Base-by-base conservation (phyloP, 1,140 invertebrate species). In the Cotesia chilonis region DNA sequence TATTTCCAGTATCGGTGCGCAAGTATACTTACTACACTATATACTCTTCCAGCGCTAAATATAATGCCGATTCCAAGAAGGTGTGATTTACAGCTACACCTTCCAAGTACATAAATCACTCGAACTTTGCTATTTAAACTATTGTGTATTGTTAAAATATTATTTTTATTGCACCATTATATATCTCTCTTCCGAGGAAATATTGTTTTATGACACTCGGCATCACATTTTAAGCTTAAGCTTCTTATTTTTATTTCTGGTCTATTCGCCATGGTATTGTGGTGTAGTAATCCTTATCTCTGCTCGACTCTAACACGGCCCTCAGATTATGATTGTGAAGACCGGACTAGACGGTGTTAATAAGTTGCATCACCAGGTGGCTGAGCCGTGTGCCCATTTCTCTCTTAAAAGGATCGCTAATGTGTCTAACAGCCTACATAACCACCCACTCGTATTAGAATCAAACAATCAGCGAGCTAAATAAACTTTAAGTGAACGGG, bases 1-100 rank as follows among this genome's bases (percentile, higher is more conserved):
- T 71, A 76, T 20, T 20, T 63, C 60, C 57, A 59, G 54, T 69
- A 36, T 20, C 3, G 28, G 28, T 28, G 28, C 28, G 28, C 28
- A 28, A 28, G 28, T 28, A 28, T 28, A 28, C 28, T 28, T 28
- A 28, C 28, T 28, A 2, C 28, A 28, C 28, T 28, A 28, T 28
- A 28, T 28, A 28, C 28, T 28, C 28, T 28, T 0, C 60, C 69
- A 63, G 20, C 59, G 52, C 17, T 70, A 70, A 64, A 75, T 74
- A 75, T 71, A 64, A 54, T 68, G 59, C 17, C n/a, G 54, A 78
- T 79, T 79, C 75, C 71, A 69, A 68, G 77, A 79, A 79, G 3
- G 37, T 36, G 20, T 68, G 71, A 72, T 72, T 72, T 72, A 72
- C 63, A 47, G 52, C 63, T 37, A 10, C 28, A 67, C 14, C n/a